Conservation (phyloP, 2,113 vertebrate genomes). For the Cercocebus atys region DNA sequence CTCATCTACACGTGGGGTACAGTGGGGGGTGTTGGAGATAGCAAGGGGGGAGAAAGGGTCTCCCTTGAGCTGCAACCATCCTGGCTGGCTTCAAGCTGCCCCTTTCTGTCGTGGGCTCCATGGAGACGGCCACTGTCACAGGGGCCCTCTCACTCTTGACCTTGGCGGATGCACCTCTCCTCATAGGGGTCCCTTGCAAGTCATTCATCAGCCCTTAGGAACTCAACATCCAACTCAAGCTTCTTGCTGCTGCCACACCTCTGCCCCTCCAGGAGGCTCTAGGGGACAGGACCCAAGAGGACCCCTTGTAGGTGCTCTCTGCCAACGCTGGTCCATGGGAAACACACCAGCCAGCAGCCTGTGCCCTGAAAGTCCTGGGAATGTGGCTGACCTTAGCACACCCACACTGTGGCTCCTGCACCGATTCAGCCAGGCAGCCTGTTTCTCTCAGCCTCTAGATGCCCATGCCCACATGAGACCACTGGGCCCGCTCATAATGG, state of each 20-base stretch:
- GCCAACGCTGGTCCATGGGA: neutral
- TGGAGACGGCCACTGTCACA: too few species aligned
- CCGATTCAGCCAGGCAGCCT: neutral
- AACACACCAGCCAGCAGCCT: neutral
- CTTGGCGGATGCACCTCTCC: neutral
- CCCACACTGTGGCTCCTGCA: neutral
- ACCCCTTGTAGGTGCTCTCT: neutral
- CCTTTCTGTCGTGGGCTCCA: neutral
- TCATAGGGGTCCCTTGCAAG: neutral
- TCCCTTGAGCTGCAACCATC: neutral
- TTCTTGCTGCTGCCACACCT: neutral
- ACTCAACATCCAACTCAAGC: neutral
- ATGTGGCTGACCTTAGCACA: neutral
- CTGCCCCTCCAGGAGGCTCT: too few species aligned
- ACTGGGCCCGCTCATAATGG: neutral
- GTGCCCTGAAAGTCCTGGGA: neutral
- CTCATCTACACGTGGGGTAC: neutral
- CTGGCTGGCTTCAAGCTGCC: neutral
- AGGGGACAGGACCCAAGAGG: neutral
- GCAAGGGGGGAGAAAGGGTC: neutral
- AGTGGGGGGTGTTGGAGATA: too few species aligned
- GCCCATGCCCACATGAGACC: neutral
- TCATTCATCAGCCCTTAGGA: neutral
- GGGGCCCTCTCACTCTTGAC: neutral
- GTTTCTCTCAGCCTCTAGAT: neutral